Evolutionary conservation across 2,888 invertebrate genomes (phyloP).

Genomic region (Leucophenga montana): DNA sequence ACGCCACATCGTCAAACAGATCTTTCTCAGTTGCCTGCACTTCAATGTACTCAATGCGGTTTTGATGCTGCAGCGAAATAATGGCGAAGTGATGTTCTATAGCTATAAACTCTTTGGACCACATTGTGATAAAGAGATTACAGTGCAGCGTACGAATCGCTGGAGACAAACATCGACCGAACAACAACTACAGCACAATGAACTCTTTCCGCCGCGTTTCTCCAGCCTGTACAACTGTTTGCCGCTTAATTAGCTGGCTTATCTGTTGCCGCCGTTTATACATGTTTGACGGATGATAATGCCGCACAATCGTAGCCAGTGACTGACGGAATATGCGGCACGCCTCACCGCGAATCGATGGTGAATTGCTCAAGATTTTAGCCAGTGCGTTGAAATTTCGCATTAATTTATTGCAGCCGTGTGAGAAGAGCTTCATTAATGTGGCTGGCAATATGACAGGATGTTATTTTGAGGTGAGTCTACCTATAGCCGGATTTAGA

Average conservation of each 20-base stretch:
- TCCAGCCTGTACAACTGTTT: conserved; percentile 54
- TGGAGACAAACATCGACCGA: conserved; percentile 43
- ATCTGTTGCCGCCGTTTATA: conserved; percentile 52
- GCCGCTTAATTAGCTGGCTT: conserved; percentile 55
- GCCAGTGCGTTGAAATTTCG: conserved; percentile 56
- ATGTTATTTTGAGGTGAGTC: conserved; percentile 55
- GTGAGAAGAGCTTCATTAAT: conserved; percentile 26
- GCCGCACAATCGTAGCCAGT: conserved; percentile 39
- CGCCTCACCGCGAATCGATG: conserved; percentile 64
- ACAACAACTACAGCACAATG: conserved; percentile 18
- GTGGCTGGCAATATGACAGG: conserved; percentile 48
- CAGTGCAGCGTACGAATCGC: conserved; percentile 47
- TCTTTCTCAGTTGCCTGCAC: conserved; percentile 49
- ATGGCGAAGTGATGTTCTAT: conserved; percentile 43
- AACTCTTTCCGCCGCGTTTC: conserved; percentile 50
- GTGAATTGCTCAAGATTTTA: conserved; percentile 55
- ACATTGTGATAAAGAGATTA: conserved; percentile 38
- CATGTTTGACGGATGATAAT: conserved; percentile 58
- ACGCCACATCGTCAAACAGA: conserved; percentile 35
- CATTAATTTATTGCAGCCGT: conserved; percentile 50
- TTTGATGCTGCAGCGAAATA: conserved; percentile 47
- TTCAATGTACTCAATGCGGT: conserved; percentile 59
- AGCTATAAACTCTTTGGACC: conserved; percentile 40
- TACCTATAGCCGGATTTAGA: no score
- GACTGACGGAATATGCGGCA: conserved; percentile 26